Conservation (phyloP, 2,888 invertebrate genomes). For the Helobdella robusta region DNA sequence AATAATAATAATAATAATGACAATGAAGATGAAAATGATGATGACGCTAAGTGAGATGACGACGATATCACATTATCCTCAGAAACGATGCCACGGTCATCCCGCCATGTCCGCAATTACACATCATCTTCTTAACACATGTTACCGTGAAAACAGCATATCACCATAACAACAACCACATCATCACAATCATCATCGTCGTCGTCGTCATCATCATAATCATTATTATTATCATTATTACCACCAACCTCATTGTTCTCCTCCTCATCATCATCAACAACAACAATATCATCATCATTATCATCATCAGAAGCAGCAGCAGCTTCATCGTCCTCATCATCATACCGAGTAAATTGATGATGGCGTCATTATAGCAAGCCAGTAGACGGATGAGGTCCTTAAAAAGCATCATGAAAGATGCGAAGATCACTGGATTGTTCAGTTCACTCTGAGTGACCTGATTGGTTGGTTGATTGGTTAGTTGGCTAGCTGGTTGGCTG, state of each 20-base stretch:
- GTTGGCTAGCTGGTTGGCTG: no score
- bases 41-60: no score
- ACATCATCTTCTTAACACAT: no score
- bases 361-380: slow-evolving; percentile 98
- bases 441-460: slow-evolving; percentile 83
- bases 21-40: no score
- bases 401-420: slow-evolving; percentile 96
- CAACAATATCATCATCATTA: not conserved
- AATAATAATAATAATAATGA: no score
- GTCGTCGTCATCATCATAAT: not conserved
- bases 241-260: not conserved
- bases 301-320: not conserved
- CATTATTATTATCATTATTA: not conserved
- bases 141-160: no score
- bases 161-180: no score
- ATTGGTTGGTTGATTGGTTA: no score
- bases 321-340: not conserved
- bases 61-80: no score
- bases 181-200: not conserved
- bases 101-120: no score
- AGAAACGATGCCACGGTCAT: no score
- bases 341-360: slow-evolving; percentile 53
- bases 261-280: not conserved
- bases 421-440: slow-evolving; percentile 95
- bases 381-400: slow-evolving; percentile 96